A percentile compares a stretch with the other conserved stretches of the same genome.
Evolutionary conservation across 1,140 invertebrate species (phyloP).

Genomic region (Macrobrachium nipponense): DNA sequence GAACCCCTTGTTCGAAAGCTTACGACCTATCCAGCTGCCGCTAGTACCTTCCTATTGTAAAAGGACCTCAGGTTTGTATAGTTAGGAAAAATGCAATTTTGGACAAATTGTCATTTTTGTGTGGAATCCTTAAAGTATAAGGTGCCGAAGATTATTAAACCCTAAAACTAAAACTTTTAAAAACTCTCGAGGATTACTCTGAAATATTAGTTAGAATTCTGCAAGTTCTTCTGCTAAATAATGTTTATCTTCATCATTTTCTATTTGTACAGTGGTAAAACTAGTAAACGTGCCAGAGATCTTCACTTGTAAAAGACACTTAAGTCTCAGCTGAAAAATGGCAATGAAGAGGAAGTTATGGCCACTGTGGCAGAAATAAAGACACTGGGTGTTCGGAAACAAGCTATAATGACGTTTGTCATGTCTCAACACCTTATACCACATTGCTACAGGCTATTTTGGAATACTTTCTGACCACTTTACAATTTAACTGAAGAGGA

Average conservation of each 20-base stretch:
- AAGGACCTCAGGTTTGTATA: too few relatives aligned
- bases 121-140: too few relatives aligned
- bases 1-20: too few relatives aligned
- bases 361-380: constrained; percentile 24
- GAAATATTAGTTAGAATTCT: too few relatives aligned
- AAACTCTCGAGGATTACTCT: too few relatives aligned
- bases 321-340: constrained; percentile 65
- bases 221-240: too few relatives aligned
- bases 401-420: constrained; percentile 31
- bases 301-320: constrained; percentile 84
- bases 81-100: too few relatives aligned
- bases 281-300: constrained; percentile 86
- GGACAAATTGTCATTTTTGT: too few relatives aligned
- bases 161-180: too few relatives aligned
- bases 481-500: constrained; percentile 15
- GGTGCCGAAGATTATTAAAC: too few relatives aligned
- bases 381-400: constrained; percentile 28
- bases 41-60: too few relatives aligned
- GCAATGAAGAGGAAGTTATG: constrained; percentile 31
- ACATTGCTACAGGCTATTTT: constrained; percentile 30
- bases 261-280: constrained; percentile 76
- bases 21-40: too few relatives aligned
- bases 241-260: background rate
- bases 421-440: constrained; percentile 36
- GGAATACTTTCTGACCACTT: constrained; percentile 18